phyloP scores from a whole-genome alignment of 1,140 invertebrate species.

The Ostrea denselamellosa region DNA sequence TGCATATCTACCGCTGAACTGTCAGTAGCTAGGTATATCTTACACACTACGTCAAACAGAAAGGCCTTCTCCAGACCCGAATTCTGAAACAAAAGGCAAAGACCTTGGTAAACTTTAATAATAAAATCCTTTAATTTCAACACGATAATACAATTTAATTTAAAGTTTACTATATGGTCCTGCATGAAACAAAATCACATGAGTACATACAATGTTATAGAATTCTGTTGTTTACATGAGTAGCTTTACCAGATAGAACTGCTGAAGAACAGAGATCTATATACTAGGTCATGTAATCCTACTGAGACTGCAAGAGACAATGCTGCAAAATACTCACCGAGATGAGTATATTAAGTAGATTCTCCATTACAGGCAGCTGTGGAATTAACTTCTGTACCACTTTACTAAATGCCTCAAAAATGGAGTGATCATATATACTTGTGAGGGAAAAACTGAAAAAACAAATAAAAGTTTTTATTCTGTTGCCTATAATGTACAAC shows the following conservation, averaged over 20 bases:
- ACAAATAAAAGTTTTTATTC: conserved; percentile 40
- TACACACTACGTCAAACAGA: conserved; percentile 98
- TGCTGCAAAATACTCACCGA: conserved; percentile 92
- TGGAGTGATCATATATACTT: conserved; percentile 99
- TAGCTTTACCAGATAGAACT: too few relatives aligned
- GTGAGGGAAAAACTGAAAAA: conserved; percentile 93
- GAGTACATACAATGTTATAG: too few relatives aligned
- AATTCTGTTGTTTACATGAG: too few relatives aligned
- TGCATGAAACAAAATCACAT: too few relatives aligned
- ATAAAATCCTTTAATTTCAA: not conserved
- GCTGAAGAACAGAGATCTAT: too few relatives aligned
- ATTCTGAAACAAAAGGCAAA: conserved; percentile 86
- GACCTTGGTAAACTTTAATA: too few relatives aligned
- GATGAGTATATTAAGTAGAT: conserved; percentile 99
- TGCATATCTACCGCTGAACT: conserved; percentile 99
- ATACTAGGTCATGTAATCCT: too few relatives aligned
- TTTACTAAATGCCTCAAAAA: conserved; percentile 99
- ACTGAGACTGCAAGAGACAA: too few relatives aligned
- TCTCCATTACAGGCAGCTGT: conserved; percentile 97
- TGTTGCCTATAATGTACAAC: not conserved
- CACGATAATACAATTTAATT: too few relatives aligned
- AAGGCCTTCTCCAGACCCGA: conserved; percentile 99
- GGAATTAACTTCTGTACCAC: conserved; percentile 99
- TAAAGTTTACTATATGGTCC: too few relatives aligned
- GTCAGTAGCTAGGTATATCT: conserved; percentile 99